A percentile compares a stretch with the other conserved stretches of the same genome.
Evolutionary conservation across 2,888 invertebrate genomes (phyloP).

Genomic region (Conomelus anceps): DNA sequence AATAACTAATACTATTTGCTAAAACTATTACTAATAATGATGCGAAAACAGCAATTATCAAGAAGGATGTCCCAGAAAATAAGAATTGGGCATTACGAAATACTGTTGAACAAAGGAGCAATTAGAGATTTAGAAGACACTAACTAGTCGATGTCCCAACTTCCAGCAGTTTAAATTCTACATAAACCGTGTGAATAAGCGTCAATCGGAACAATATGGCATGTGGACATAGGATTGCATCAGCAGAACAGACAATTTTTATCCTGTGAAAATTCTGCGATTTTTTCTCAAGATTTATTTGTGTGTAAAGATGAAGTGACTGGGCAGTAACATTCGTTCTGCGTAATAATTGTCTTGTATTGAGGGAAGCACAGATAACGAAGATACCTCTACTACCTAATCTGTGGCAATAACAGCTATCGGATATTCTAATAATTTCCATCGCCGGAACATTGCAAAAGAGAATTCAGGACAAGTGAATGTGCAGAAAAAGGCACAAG

Average conservation of each 20-base stretch:
- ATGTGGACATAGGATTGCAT: background rate
- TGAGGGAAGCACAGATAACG: no score
- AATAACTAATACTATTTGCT: no score
- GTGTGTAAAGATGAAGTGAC: background rate
- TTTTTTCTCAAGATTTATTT: background rate
- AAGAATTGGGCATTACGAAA: background rate
- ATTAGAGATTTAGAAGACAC: background rate
- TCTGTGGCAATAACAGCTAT: no score
- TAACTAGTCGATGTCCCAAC: background rate
- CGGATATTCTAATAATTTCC: no score
- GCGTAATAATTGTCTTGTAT: no score
- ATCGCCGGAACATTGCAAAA: no score
- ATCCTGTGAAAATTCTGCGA: background rate
- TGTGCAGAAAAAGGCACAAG: no score
- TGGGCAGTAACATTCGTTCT: background rate
- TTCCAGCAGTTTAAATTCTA: no score
- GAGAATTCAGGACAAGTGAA: no score
- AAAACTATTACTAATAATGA: background rate
- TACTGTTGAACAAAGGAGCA: no score
- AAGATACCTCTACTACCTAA: no score
- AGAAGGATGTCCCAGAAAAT: background rate
- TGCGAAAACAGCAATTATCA: background rate
- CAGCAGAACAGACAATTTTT: background rate
- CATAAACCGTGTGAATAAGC: background rate
- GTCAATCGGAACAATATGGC: background rate